Evolutionary conservation across 2,113 vertebrate genomes (phyloP).

Genomic region (Rhynchopsitta pachyrhyncha): DNA sequence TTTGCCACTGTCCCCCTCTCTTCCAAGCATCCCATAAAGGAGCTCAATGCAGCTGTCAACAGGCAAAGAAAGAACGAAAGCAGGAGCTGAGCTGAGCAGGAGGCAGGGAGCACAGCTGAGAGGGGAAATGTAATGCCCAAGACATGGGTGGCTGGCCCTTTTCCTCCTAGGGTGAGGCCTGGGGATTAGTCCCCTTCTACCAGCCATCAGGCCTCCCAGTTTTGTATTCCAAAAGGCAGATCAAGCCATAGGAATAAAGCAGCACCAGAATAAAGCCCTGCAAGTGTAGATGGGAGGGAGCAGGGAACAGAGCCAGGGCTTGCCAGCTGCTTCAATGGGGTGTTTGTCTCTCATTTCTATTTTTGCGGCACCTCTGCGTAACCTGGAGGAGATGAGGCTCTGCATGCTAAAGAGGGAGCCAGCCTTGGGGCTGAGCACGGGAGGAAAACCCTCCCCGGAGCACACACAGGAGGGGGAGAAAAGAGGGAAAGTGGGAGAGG

Average conservation of each 20-base stretch:
- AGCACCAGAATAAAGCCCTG: conserved; percentile 46
- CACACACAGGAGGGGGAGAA: conserved; percentile 14
- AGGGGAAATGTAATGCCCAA: background rate
- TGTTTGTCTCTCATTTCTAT: conserved; percentile 61
- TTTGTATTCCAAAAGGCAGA: conserved; percentile 34
- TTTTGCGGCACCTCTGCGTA: conserved; percentile 66
- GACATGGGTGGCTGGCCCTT: background rate
- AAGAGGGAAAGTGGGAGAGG: conserved; percentile 21
- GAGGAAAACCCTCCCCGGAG: background rate
- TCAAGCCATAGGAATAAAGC: conserved; percentile 17
- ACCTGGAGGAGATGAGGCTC: conserved; percentile 59
- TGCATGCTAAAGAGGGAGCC: conserved; percentile 62
- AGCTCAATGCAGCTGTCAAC: background rate
- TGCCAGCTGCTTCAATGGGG: conserved; percentile 63
- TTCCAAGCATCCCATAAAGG: conserved; percentile 13
- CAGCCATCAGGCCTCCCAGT: background rate
- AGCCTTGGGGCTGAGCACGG: background rate
- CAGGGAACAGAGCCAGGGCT: conserved; percentile 44
- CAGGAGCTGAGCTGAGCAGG: background rate
- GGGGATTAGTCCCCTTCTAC: background rate
- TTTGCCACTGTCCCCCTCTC: background rate
- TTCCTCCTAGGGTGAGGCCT: background rate
- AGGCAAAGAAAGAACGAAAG: conserved; percentile 51
- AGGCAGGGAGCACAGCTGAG: background rate
- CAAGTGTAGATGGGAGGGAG: conserved; percentile 47